Conservation (phyloP, 2,113 vertebrate genomes). For the Apodemus speciosus region DNA sequence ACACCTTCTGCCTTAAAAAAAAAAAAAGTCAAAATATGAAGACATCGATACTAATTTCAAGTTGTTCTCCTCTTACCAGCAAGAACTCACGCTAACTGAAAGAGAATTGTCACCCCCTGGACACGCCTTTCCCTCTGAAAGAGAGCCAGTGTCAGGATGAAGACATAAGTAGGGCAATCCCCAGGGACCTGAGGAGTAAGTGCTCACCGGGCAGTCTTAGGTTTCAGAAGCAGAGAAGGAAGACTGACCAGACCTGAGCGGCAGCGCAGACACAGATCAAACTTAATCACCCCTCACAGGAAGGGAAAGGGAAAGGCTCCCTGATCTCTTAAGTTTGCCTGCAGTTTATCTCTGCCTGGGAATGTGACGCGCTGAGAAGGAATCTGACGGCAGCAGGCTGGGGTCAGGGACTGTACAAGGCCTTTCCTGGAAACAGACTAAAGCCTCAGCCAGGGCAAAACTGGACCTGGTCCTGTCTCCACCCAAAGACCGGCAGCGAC, state of each 20-base stretch:
- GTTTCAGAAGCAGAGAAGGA: slow-evolving; percentile 37
- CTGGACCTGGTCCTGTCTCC: background rate
- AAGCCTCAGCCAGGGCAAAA: slow-evolving; percentile 10
- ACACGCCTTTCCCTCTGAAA: background rate
- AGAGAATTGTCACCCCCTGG: background rate
- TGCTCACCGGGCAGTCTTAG: background rate
- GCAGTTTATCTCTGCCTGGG: slow-evolving; percentile 18
- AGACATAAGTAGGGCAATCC: background rate
- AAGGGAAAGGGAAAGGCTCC: background rate
- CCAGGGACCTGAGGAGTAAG: background rate
- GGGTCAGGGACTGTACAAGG: background rate
- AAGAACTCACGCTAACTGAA: background rate
- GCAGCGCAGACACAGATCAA: slow-evolving; percentile 42
- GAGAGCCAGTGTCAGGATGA: background rate
- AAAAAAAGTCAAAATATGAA: background rate
- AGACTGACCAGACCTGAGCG: background rate
- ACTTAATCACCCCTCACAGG: background rate
- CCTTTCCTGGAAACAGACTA: background rate
- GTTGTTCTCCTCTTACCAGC: background rate
- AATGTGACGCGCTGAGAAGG: slow-evolving; percentile 50
- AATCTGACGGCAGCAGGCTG: background rate
- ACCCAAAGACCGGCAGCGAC: background rate
- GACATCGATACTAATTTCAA: background rate
- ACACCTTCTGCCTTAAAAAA: background rate
- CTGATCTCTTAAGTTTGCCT: slow-evolving; percentile 42